Base-by-base conservation (phyloP, 2,888 invertebrate genomes). In the Ophion costatus region DNA sequence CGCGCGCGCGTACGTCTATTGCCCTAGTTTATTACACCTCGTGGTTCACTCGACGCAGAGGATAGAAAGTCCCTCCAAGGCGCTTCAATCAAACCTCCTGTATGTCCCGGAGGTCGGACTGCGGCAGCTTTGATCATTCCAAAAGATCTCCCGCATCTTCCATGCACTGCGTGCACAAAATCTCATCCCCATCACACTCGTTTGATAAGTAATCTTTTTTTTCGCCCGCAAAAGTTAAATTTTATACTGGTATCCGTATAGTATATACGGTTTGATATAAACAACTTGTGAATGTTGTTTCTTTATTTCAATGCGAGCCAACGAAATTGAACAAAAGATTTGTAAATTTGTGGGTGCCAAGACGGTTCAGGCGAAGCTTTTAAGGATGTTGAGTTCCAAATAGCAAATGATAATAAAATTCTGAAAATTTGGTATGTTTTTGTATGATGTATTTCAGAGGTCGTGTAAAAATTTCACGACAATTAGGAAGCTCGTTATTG, bases 81-180 rank as follows among this genome's bases (percentile, higher is more conserved):
- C 57, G 78, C 85, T 85, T 88, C 87, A 88, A 88, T 88, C 88
- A 87, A 73, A 85, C 83, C 81, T 84, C 81, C 86, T 84, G 76
- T 82, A 83, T 75, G 56, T 82, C 79, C 79, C 82, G 45, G 63
- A 78, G 81, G 84, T 80, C 71, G 81, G 78, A 78, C 78, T 64
- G 67, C 63, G 57, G 69, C 29, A 69, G 83, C 86, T 86, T 86
- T 86, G 81, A 86, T 86, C 83, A 86, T 83, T 84, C 75, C 80
- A 22, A 82, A 78, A 84, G 75, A 69, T 82, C 69, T 70, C 63
- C n/a, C 64, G 29, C 59, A 24, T 76, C 57, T 77, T 84, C 78
- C 84, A 70, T 75, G 22, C 67, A 38, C 66, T 56, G 11, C 42
- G 14, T 14, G 20, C 51, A 56, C 51, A 9, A 22, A 33, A 51